Conservation (phyloP, 2,888 invertebrate genomes). For the Cyrtodaria siliqua region DNA sequence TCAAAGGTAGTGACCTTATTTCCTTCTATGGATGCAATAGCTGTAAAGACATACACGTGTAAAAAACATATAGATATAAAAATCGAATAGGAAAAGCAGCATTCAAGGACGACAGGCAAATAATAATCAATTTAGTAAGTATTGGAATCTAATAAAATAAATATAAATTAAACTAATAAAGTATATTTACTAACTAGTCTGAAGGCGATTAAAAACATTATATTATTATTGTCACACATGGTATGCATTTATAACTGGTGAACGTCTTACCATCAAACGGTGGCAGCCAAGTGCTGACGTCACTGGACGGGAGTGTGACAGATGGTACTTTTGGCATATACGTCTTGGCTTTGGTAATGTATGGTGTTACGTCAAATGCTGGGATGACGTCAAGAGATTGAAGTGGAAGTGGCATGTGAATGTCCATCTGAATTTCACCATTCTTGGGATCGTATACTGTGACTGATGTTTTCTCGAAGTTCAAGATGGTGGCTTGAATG, state of each 20-base stretch:
- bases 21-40: slow-evolving; percentile 92
- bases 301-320: slow-evolving; percentile 89
- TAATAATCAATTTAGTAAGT: too few species aligned
- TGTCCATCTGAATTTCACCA: slow-evolving; percentile 68
- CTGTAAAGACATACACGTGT: too few species aligned
- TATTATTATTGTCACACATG: too few species aligned
- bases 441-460: slow-evolving; percentile 62
- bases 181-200: too few species aligned
- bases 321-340: slow-evolving; percentile 62
- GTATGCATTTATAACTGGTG: too few species aligned
- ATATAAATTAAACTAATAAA: too few species aligned
- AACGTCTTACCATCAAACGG: slow-evolving; percentile 91
- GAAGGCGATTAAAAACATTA: too few species aligned
- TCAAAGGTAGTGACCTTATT: slow-evolving; percentile 95
- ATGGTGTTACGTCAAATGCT: slow-evolving; percentile 44
- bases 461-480: slow-evolving; percentile 49
- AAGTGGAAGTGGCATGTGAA: slow-evolving; percentile 64
- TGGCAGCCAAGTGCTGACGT: slow-evolving; percentile 92
- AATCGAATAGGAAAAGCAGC: too few species aligned
- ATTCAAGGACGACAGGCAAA: too few species aligned
- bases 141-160: too few species aligned
- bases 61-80: too few species aligned
- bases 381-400: slow-evolving; percentile 58
- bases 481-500: slow-evolving; percentile 39
- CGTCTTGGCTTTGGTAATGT: slow-evolving; percentile 44